A percentile compares a stretch with the other conserved stretches of the same genome.
phyloP scores from a whole-genome alignment of 2,888 invertebrate genomes.

The Villa cingulata region DNA sequence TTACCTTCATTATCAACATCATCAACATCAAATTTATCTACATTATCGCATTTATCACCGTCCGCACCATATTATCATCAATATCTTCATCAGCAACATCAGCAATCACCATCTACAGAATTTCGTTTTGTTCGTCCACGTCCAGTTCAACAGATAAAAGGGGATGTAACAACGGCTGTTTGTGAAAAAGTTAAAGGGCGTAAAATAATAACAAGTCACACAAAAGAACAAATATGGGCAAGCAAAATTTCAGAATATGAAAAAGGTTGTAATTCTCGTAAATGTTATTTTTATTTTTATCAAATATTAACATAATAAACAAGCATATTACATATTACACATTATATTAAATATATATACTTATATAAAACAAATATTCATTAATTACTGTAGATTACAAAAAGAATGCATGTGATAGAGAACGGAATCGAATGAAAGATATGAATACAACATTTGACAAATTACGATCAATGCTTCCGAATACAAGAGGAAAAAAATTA shows the following conservation, averaged over 20 bases:
- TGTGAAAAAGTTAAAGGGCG: conserved; percentile 10
- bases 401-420: conserved; percentile 71
- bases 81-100: neutral
- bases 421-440: conserved; percentile 70
- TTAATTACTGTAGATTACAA: conserved; percentile 49
- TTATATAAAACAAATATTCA: conserved; percentile 7
- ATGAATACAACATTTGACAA: conserved; percentile 75
- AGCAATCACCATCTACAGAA: neutral
- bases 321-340: neutral
- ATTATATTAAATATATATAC: neutral
- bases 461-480: conserved; percentile 60
- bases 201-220: conserved; percentile 1
- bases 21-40: neutral
- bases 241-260: conserved; percentile 47
- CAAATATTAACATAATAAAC: neutral
- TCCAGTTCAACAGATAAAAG: conserved; percentile 6
- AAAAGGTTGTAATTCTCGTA: conserved; percentile 35
- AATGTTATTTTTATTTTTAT: no score
- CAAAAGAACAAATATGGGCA: conserved; percentile 37
- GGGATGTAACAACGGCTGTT: conserved; percentile 5
- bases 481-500: conserved; percentile 71
- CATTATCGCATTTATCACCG: neutral
- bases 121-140: neutral
- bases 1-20: no score
- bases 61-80: no score